These are phyloP conservation scores for Anorthoa munda DNA, from an alignment of 2,888 invertebrate genomes.

Conservation along the genomic window DNA sequence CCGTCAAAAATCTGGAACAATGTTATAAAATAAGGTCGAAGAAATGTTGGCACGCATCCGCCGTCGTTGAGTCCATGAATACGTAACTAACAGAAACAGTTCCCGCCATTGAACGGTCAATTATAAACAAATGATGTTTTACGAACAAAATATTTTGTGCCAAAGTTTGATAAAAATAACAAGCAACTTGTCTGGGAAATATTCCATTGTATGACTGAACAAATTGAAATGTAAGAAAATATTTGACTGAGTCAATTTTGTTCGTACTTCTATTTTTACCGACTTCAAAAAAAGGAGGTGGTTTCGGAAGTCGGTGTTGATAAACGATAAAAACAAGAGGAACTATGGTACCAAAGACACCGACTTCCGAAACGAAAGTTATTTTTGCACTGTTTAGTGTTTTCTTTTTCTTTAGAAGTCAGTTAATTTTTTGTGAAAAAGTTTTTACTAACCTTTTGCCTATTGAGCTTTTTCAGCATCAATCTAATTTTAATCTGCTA, in stretches of 20 bases:
- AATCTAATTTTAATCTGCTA: neutral
- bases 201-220: conserved; percentile 28
- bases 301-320: too few relatives aligned
- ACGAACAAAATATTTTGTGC: conserved; percentile 64
- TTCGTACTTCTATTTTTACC: neutral
- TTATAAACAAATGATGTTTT: conserved; percentile 76
- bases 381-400: too few relatives aligned
- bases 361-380: too few relatives aligned
- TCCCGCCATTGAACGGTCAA: conserved; percentile 77
- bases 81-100: conserved; percentile 65
- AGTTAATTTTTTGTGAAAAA: too few relatives aligned
- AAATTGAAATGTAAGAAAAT: conserved; percentile 17
- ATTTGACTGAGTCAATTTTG: neutral
- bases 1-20: conserved; percentile 86
- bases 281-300: too few relatives aligned
- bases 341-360: too few relatives aligned
- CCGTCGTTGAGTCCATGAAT: conserved; percentile 72
- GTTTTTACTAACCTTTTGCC: neutral
- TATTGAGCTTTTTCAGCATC: neutral
- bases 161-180: conserved; percentile 67
- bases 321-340: too few relatives aligned
- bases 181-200: conserved; percentile 46
- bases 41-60: conserved; percentile 86
- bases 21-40: conserved; percentile 83
- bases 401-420: too few relatives aligned